Percentiles rank a stretch among this genome's conserved stretches.
These are phyloP conservation scores for Kobus ellipsiprymnus DNA, from an alignment of 2,113 vertebrate genomes.

Conservation along the genomic window DNA sequence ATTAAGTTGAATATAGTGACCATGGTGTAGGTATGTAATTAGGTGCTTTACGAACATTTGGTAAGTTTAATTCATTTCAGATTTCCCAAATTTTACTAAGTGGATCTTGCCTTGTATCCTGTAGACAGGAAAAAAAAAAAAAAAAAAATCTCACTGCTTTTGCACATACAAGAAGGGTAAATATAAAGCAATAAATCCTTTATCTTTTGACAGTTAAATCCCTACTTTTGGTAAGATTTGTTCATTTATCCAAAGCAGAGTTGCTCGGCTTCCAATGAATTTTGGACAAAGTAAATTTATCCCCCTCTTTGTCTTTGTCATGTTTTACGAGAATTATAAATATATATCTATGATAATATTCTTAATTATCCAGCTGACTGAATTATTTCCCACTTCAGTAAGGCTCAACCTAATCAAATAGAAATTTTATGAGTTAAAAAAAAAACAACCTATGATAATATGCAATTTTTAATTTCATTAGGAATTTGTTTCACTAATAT, in stretches of 20 bases:
- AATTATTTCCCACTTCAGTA: not conserved
- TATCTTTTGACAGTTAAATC: not conserved
- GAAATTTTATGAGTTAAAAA: not conserved
- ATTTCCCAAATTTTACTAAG: not conserved
- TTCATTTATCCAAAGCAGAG: not conserved
- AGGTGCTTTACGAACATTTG: not conserved
- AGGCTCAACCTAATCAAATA: not conserved
- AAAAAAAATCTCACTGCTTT: not conserved
- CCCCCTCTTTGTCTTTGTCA: not conserved
- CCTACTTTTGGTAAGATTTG: not conserved
- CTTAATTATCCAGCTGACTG: not conserved
- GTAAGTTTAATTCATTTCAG: not conserved
- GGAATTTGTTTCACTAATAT: not conserved
- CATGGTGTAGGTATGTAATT: not conserved
- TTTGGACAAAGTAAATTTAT: slow-evolving; percentile 2
- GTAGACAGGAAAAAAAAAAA: not conserved
- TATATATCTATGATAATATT: not conserved
- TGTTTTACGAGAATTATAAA: slow-evolving; percentile 20
- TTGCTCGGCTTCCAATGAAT: not conserved
- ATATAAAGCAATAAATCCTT: not conserved
- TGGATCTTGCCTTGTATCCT: not conserved
- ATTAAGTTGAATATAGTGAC: not conserved
- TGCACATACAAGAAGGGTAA: not conserved
- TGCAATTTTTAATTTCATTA: not conserved
- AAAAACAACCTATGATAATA: not conserved